A percentile compares a stretch with the other conserved stretches of the same genome.
These are phyloP conservation scores for Lochmaea crataegi DNA, from an alignment of 2,888 invertebrate genomes.

Conservation along the genomic window DNA sequence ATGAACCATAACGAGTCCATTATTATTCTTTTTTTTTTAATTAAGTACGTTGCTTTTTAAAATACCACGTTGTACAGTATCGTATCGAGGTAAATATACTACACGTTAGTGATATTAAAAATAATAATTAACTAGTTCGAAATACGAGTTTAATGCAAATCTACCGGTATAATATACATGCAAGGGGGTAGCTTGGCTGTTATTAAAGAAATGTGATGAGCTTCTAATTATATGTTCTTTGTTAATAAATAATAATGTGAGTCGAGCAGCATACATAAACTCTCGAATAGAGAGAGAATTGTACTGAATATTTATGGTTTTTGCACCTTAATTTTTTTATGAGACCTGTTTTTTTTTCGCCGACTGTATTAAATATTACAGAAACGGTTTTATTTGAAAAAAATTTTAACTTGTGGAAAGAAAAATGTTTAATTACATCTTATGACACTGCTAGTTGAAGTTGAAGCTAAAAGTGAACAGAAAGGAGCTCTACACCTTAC, in stretches of 20 bases:
- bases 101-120: constrained; percentile 36
- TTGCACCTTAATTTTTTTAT: constrained; percentile 30
- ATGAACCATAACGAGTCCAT: background rate
- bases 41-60: constrained; percentile 18
- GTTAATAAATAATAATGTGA: constrained; percentile 48
- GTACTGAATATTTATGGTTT: constrained; percentile 36
- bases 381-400: no score
- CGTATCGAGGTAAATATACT: constrained; percentile 3
- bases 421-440: no score
- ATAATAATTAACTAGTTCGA: constrained; percentile 39
- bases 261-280: constrained; percentile 22
- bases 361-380: background rate
- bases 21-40: constrained; percentile 27
- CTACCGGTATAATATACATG: constrained; percentile 32
- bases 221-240: constrained; percentile 45
- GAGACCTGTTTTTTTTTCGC: background rate
- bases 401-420: no score
- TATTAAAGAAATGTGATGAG: constrained; percentile 45
- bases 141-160: constrained; percentile 44
- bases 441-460: no score
- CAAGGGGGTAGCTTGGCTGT: constrained; percentile 41
- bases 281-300: constrained; percentile 21
- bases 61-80: constrained; percentile 15
- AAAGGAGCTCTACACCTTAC: no score
- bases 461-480: no score